These are phyloP conservation scores for Scrobipalpa atriplicella DNA, from an alignment of 2,888 invertebrate species.

Conservation along the genomic window DNA sequence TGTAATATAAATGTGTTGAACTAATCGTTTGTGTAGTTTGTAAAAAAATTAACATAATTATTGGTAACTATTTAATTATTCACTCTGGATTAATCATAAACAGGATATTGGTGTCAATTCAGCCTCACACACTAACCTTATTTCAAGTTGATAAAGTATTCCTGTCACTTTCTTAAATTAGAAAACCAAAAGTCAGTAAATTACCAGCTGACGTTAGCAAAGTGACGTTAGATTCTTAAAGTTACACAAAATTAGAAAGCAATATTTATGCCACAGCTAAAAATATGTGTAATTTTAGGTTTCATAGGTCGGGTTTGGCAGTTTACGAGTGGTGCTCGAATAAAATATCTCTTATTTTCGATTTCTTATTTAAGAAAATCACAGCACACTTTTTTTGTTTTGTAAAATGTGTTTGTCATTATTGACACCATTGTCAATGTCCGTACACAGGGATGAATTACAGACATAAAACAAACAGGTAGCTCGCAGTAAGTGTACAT, in stretches of 20 bases:
- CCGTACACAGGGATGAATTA: neutral
- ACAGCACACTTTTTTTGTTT: neutral
- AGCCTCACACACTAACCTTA: neutral
- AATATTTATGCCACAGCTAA: too few relatives aligned
- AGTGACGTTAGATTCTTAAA: too few relatives aligned
- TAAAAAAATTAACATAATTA: conserved; percentile 43
- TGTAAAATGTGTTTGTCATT: neutral
- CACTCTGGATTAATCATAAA: conserved; percentile 28
- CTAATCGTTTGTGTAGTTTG: conserved; percentile 51
- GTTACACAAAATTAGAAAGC: too few relatives aligned
- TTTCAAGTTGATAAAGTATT: too few relatives aligned
- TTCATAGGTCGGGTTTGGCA: too few relatives aligned
- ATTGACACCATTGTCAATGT: neutral
- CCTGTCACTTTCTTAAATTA: too few relatives aligned
- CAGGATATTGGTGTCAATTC: neutral
- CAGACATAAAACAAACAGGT: neutral
- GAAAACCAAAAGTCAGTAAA: too few relatives aligned
- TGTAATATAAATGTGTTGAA: neutral
- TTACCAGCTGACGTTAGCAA: too few relatives aligned
- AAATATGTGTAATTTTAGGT: too few relatives aligned
- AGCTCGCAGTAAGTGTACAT: neutral
- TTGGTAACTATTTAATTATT: conserved; percentile 56
- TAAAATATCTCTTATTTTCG: neutral
- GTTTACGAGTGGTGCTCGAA: too few relatives aligned
- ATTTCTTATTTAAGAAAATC: neutral